A percentile compares a stretch with the other conserved stretches of the same genome.
Evolutionary conservation across 2,888 invertebrate genomes (phyloP).

Genomic region (Chelonus formosanus): DNA sequence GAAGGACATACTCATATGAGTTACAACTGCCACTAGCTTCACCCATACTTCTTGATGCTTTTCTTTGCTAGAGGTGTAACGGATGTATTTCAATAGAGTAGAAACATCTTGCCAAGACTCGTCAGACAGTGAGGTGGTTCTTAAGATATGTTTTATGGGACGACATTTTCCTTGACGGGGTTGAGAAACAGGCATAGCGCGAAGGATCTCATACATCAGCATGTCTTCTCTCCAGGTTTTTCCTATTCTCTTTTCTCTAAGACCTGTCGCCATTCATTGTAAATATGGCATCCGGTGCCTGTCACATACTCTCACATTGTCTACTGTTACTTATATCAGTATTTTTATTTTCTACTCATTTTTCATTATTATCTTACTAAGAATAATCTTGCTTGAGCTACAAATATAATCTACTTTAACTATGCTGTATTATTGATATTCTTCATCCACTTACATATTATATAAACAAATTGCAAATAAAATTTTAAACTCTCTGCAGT

Average conservation of each 20-base stretch:
- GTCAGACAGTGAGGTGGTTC: slow-evolving; percentile 45
- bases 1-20: neutral
- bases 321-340: neutral
- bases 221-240: slow-evolving; percentile 37
- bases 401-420: too few species aligned
- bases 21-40: neutral
- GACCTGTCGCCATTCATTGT: slow-evolving; percentile 45
- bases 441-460: too few species aligned
- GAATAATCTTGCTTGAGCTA: too few species aligned
- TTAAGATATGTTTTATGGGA: slow-evolving; percentile 54
- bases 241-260: slow-evolving; percentile 30
- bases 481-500: too few species aligned
- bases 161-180: slow-evolving; percentile 52
- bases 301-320: slow-evolving; percentile 5
- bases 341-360: neutral
- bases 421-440: too few species aligned
- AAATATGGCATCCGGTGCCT: slow-evolving; percentile 38
- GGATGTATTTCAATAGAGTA: slow-evolving; percentile 46
- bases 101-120: slow-evolving; percentile 48
- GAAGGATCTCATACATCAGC: slow-evolving; percentile 52
- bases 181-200: slow-evolving; percentile 43
- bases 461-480: too few species aligned
- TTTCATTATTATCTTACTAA: neutral
- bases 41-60: too few species aligned
- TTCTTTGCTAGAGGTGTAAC: slow-evolving; percentile 12